Conservation (phyloP, 1,140 invertebrate genomes). For the Venturia canescens region DNA sequence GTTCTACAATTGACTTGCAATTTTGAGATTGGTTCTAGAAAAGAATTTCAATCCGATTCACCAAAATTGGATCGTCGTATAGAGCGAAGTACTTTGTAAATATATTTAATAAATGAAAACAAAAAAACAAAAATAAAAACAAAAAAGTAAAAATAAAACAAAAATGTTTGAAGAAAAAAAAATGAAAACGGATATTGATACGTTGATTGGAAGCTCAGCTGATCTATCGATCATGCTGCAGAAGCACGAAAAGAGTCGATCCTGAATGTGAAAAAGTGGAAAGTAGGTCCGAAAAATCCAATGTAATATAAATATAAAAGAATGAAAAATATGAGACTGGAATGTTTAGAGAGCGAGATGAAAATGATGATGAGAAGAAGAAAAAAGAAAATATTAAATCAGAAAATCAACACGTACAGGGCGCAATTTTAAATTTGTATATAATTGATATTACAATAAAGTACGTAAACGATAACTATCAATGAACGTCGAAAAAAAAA, state of each 20-base stretch:
- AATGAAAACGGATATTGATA: background rate
- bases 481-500: constrained; percentile 5
- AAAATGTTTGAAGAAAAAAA: background rate
- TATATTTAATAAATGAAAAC: constrained; percentile 1
- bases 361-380: constrained; percentile 12
- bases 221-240: too few relatives aligned
- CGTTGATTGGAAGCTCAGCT: background rate
- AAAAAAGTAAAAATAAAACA: background rate
- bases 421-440: constrained; percentile 73
- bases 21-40: constrained; percentile 1
- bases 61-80: constrained; percentile 13
- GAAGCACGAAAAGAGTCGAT: background rate
- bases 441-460: constrained; percentile 74
- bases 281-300: constrained; percentile 40
- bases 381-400: background rate
- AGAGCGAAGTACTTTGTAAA: constrained; percentile 14
- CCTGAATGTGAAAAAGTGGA: background rate
- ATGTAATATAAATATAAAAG: constrained; percentile 50
- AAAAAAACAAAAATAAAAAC: background rate
- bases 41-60: background rate
- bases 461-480: constrained; percentile 64
- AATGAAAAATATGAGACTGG: constrained; percentile 31
- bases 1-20: too few relatives aligned
- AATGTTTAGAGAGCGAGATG: constrained; percentile 44
- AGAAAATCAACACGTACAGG: constrained; percentile 56